Conservation (phyloP, 2,888 invertebrate species). For the Euproctis similis region DNA sequence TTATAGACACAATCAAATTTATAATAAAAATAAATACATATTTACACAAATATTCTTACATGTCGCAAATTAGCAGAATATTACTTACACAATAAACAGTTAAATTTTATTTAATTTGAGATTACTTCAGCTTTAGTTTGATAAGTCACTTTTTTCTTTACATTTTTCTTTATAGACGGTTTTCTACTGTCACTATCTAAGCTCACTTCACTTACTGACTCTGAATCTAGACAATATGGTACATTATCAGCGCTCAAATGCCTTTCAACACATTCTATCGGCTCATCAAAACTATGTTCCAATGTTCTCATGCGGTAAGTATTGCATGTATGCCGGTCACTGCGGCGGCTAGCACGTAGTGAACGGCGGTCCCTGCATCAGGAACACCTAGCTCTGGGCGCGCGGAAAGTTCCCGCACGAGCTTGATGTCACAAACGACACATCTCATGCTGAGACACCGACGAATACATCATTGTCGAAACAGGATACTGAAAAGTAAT, state of each 20-base stretch:
- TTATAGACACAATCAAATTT: too few relatives aligned
- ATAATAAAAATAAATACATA: too few relatives aligned
- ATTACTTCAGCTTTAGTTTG: constrained; percentile 60
- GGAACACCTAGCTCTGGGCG: constrained; percentile 53
- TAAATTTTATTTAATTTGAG: constrained; percentile 27
- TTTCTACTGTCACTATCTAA: constrained; percentile 61
- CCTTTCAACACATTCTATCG: constrained; percentile 48
- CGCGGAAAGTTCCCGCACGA: constrained; percentile 56
- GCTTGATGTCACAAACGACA: constrained; percentile 81
- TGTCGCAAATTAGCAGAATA: too few relatives aligned
- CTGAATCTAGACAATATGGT: constrained; percentile 50
- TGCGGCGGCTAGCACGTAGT: constrained; percentile 33
- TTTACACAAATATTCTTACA: too few relatives aligned
- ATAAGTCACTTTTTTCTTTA: constrained; percentile 58
- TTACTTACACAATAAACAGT: too few relatives aligned
- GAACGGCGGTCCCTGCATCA: constrained; percentile 64
- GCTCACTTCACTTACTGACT: constrained; percentile 61
- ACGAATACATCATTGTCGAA: constrained; percentile 77
- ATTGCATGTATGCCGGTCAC: constrained; percentile 37
- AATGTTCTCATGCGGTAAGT: constrained; percentile 48
- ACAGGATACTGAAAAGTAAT: constrained; percentile 65
- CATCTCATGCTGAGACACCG: constrained; percentile 79
- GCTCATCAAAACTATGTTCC: constrained; percentile 50
- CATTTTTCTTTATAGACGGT: constrained; percentile 48
- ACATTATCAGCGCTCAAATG: constrained; percentile 40